phyloP scores from a whole-genome alignment of 1,140 invertebrate species.

The Delia radicum region DNA sequence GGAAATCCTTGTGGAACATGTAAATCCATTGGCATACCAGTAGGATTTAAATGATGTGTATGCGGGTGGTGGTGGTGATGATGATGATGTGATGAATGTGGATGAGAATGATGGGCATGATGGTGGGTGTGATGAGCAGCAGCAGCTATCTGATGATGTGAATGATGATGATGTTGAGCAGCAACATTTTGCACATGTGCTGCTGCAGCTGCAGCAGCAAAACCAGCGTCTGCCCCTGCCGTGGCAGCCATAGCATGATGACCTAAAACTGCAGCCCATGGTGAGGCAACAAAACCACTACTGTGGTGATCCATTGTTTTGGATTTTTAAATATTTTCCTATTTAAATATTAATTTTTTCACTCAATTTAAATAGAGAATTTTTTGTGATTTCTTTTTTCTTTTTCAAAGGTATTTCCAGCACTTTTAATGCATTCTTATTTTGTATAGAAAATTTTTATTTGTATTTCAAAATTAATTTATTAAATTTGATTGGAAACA shows the following conservation, averaged over 20 bases:
- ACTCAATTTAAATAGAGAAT: conserved; percentile 8
- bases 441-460: too few relatives aligned
- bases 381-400: not conserved
- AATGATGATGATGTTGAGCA: conserved; percentile 53
- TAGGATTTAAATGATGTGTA: conserved; percentile 47
- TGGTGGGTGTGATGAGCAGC: conserved; percentile 53
- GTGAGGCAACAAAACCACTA: conserved; percentile 65
- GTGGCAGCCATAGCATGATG: conserved; percentile 58
- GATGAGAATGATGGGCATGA: conserved; percentile 56
- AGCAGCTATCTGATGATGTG: conserved; percentile 46
- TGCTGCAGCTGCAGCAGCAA: conserved; percentile 58
- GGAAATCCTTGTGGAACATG: conserved; percentile 85
- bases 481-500: not conserved
- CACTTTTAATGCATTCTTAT: too few relatives aligned
- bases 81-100: conserved; percentile 39
- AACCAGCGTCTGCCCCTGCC: conserved; percentile 52
- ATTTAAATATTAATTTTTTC: not conserved
- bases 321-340: not conserved
- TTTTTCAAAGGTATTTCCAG: not conserved
- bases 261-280: conserved; percentile 70
- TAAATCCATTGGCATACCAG: conserved; percentile 77
- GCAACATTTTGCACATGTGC: conserved; percentile 40
- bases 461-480: not conserved
- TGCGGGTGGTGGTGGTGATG: conserved; percentile 50
- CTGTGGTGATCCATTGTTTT: conserved; percentile 66